A percentile compares a stretch with the other conserved stretches of the same genome.
Evolutionary conservation across 1,140 invertebrate species (phyloP).

Genomic region (Platyura marginata): DNA sequence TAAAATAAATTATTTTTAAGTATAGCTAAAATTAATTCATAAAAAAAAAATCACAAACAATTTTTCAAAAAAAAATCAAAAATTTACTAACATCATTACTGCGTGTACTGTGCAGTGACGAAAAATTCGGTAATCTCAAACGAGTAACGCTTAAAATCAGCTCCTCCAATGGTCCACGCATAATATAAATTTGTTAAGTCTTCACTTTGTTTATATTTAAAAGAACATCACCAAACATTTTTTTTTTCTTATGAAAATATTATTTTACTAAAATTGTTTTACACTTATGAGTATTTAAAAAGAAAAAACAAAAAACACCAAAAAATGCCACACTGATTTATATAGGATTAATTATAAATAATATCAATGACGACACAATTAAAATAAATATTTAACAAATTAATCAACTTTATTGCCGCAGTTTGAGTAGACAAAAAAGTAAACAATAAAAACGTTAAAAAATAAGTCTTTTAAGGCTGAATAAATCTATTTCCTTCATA

Average conservation of each 20-base stretch:
- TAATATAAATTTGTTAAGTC: no score
- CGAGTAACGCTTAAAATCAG: conserved; percentile 1
- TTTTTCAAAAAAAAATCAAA: not conserved
- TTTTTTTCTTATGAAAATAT: not conserved
- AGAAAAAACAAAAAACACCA: no score
- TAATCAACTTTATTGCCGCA: no score
- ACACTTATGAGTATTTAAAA: not conserved
- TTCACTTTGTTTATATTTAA: not conserved
- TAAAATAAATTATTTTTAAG: no score
- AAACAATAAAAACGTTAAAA: no score
- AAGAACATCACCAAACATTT: not conserved
- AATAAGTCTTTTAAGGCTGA: no score
- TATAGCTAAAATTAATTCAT: no score
- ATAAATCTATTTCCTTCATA: no score
- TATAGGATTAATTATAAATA: not conserved
- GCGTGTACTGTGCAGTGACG: not conserved
- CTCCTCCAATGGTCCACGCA: conserved; percentile 1
- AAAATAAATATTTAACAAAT: no score
- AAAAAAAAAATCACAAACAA: not conserved
- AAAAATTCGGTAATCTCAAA: not conserved
- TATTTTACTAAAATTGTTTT: not conserved
- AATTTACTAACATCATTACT: not conserved
- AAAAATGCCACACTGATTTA: not conserved
- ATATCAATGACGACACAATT: no score
- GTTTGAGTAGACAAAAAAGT: no score